Conservation (phyloP, 2,888 invertebrate species). For the Patella depressa region DNA sequence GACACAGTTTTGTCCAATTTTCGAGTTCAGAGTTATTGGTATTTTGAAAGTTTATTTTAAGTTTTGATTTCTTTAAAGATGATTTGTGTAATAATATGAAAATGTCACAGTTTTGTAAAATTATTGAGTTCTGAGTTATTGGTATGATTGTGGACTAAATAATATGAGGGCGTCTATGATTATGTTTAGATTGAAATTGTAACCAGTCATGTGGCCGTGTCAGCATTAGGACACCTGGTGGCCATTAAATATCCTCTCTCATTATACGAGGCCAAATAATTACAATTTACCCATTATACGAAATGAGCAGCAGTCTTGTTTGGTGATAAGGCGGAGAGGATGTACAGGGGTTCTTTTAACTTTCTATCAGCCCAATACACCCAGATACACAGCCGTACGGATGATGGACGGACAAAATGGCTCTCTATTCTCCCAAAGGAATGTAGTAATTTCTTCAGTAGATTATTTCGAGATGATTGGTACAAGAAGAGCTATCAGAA, state of each 20-base stretch:
- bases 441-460: slow-evolving; percentile 35
- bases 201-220: slow-evolving; percentile 6
- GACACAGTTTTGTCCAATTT: no score
- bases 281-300: slow-evolving; percentile 35
- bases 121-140: no score
- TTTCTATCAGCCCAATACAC: no score
- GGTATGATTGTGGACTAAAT: background rate
- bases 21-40: no score
- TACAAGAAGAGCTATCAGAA: slow-evolving; percentile 26
- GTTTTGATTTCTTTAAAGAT: no score
- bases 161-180: slow-evolving; percentile 2
- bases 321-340: slow-evolving; percentile 23
- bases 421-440: slow-evolving; percentile 30
- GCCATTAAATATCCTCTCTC: slow-evolving; percentile 23
- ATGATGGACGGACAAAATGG: slow-evolving; percentile 26
- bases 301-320: slow-evolving; percentile 23
- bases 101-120: no score
- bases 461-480: slow-evolving; percentile 38
- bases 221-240: slow-evolving; percentile 30
- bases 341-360: background rate
- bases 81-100: no score
- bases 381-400: background rate
- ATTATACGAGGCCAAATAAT: slow-evolving; percentile 35
- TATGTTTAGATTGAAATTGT: slow-evolving; percentile 7
- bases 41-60: no score